These are phyloP conservation scores for Chondrilla cf. caribensis DNA, from an alignment of 37 sponge, comb jelly and placozoan species.

Conservation along the genomic window DNA sequence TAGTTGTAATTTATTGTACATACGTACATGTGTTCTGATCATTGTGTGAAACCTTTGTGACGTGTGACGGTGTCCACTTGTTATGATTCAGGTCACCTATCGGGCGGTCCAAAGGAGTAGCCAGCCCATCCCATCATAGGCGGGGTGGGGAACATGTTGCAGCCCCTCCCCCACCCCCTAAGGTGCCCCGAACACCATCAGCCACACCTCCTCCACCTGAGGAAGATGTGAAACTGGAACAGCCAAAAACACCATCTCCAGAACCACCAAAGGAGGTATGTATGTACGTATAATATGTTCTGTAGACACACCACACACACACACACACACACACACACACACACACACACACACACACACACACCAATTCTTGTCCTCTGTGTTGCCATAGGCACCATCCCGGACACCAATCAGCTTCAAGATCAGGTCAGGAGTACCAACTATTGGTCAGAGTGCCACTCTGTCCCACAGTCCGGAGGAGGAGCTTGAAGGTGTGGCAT, in stretches of 20 bases:
- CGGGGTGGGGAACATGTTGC: not conserved
- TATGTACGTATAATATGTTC: not conserved
- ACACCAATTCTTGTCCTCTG: not conserved
- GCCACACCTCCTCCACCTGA: constrained; percentile 23
- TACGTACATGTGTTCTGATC: too few species aligned
- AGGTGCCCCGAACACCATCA: not conserved
- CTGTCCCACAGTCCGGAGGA: not conserved
- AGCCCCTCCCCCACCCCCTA: constrained; percentile 7
- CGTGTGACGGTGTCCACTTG: too few species aligned
- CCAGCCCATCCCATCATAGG: too few species aligned
- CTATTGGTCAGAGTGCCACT: not conserved
- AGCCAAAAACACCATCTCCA: not conserved
- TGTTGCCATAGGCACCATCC: not conserved
- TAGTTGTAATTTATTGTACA: too few species aligned
- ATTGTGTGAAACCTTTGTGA: too few species aligned
- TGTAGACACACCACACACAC: not conserved
- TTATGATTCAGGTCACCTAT: too few species aligned
- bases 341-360: too few species aligned
- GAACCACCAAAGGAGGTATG: not conserved
- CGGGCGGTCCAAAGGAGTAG: too few species aligned
- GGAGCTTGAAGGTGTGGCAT: not conserved
- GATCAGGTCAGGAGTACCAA: not conserved
- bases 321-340: not conserved
- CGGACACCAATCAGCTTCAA: constrained; percentile 17
- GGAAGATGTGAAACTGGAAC: not conserved